A percentile compares a stretch with the other conserved stretches of the same genome.
Conservation (phyloP, 2,797 vertebrate species). For the Mormyrus hasselquistii region DNA sequence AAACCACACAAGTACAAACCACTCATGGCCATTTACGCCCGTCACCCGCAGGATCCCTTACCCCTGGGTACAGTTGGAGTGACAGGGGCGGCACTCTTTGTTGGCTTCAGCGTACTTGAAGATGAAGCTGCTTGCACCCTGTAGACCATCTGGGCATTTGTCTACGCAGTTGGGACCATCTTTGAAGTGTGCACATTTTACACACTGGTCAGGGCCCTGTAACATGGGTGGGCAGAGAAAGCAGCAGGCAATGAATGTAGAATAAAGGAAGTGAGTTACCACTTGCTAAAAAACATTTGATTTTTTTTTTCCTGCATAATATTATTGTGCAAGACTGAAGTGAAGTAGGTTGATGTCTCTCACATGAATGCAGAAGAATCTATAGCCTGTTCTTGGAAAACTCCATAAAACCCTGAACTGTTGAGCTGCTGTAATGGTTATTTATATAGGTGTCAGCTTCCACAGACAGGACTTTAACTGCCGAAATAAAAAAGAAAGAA, state of each 20-base stretch:
- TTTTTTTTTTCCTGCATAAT: background rate
- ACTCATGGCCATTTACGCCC: background rate
- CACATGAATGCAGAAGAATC: background rate
- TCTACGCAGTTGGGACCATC: constrained; percentile 85
- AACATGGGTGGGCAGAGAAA: constrained; percentile 7
- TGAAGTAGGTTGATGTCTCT: background rate
- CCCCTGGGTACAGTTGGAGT: constrained; percentile 83
- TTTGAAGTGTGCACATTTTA: constrained; percentile 81
- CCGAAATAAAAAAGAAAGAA: constrained; percentile 24
- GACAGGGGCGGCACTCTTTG: constrained; percentile 76
- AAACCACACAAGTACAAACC: background rate
- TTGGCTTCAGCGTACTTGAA: constrained; percentile 81
- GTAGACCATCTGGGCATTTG: constrained; percentile 80
- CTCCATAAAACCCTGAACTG: background rate
- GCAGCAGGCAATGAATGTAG: constrained; percentile 9
- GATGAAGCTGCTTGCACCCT: constrained; percentile 79
- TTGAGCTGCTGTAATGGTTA: background rate
- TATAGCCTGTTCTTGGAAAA: background rate
- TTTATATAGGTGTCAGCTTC: constrained; percentile 26
- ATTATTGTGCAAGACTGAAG: background rate
- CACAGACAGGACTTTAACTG: constrained; percentile 31
- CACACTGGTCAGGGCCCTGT: constrained; percentile 80
- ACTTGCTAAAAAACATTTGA: background rate
- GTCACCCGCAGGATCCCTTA: constrained; percentile 46
- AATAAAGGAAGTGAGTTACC: constrained; percentile 18